Evolutionary conservation across 2,888 invertebrate genomes (phyloP).

Genomic region (Phragmatobia fuliginosa): DNA sequence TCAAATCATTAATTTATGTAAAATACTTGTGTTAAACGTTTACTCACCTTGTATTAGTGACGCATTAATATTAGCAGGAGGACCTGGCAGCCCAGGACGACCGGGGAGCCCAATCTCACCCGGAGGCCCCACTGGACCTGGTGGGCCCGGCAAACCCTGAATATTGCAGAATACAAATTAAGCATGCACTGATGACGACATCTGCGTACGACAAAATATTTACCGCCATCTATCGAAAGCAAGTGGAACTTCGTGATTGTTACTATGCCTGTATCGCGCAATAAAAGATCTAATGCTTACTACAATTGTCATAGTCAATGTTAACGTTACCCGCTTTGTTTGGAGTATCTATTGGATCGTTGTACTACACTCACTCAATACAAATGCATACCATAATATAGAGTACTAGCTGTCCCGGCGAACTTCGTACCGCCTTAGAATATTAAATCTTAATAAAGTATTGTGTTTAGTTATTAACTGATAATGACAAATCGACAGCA

Average conservation of each 20-base stretch:
- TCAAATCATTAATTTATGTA: too few species aligned
- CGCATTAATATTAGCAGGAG: conserved; percentile 65
- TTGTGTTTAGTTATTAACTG: too few species aligned
- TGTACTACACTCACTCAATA: background rate
- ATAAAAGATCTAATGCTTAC: background rate
- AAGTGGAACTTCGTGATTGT: background rate
- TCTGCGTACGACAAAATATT: background rate
- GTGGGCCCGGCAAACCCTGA: conserved; percentile 74
- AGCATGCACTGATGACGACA: background rate
- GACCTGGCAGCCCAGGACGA: conserved; percentile 71
- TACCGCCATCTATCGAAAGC: background rate
- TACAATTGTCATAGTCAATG: background rate
- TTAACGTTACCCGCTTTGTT: background rate
- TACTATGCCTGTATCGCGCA: background rate
- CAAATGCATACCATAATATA: background rate
- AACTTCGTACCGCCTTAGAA: too few species aligned
- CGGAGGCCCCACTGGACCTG: conserved; percentile 80
- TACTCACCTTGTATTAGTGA: conserved; percentile 67
- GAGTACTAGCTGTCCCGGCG: too few species aligned
- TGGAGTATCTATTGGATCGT: background rate
- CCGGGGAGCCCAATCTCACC: conserved; percentile 69
- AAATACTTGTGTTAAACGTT: background rate
- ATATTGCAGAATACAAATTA: background rate
- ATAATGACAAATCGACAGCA: too few species aligned
- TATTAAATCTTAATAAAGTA: too few species aligned